phyloP scores from a whole-genome alignment of 92 coral and sea anemone species.

The Porites rus region DNA sequence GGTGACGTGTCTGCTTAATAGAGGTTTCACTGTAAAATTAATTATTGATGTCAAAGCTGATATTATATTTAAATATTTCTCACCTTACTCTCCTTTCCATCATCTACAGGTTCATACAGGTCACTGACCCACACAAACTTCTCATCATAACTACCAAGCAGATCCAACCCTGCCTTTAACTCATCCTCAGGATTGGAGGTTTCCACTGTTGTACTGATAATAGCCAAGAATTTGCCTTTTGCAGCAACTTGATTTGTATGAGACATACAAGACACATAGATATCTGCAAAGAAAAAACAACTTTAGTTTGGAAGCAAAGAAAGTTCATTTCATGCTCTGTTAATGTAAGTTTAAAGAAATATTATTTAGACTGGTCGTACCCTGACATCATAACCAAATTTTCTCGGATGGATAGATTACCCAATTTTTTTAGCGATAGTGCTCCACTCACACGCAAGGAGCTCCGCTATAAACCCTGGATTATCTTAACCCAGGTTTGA shows the following conservation, averaged over 20 bases:
- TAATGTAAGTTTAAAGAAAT: background rate
- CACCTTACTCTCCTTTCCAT: constrained; percentile 87
- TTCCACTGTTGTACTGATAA: constrained; percentile 92
- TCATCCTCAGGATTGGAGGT: constrained; percentile 80
- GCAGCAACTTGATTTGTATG: constrained; percentile 83
- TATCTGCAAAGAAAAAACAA: constrained; percentile 56
- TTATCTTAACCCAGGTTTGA: no score
- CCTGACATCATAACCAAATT: no score
- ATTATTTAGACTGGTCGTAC: no score
- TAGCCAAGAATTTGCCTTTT: constrained; percentile 78
- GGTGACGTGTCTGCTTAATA: no score
- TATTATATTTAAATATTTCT: background rate
- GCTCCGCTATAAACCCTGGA: no score
- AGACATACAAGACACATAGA: constrained; percentile 88
- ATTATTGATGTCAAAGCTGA: background rate
- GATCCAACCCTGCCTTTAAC: constrained; percentile 80
- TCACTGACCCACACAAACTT: constrained; percentile 80
- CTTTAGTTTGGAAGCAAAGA: no score
- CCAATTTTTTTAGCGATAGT: no score
- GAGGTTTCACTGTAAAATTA: no score
- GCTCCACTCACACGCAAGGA: no score
- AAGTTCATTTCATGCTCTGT: background rate
- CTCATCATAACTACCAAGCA: constrained; percentile 87
- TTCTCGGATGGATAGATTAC: no score
- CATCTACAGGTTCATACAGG: constrained; percentile 82